These are phyloP conservation scores for Amiota communis DNA, from an alignment of 2,888 invertebrate genomes.

Conservation along the genomic window DNA sequence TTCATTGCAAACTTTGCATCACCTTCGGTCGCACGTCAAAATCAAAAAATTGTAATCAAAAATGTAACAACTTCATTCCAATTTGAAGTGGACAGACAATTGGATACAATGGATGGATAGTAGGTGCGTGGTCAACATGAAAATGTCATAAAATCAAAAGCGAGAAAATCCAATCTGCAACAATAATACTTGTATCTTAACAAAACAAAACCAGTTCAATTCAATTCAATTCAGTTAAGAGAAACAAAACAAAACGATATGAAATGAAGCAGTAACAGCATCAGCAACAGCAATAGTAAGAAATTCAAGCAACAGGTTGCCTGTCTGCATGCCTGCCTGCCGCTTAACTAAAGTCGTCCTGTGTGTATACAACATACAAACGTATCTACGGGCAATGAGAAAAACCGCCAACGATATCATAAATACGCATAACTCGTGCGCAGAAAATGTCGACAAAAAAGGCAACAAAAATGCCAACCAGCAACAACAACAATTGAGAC, in stretches of 20 bases:
- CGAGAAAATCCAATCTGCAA: slow-evolving; percentile 14
- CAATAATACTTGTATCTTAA: background rate
- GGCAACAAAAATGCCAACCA: slow-evolving; percentile 58
- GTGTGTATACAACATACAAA: slow-evolving; percentile 1
- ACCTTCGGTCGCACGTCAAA: slow-evolving; percentile 55
- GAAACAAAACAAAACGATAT: slow-evolving; percentile 38
- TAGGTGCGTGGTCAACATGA: slow-evolving; percentile 66
- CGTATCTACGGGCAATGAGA: slow-evolving; percentile 42
- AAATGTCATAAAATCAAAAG: slow-evolving; percentile 57
- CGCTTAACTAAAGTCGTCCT: background rate
- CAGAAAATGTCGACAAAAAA: slow-evolving; percentile 65
- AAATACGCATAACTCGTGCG: slow-evolving; percentile 68
- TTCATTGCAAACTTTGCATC: slow-evolving; percentile 53
- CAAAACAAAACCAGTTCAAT: slow-evolving; percentile 43
- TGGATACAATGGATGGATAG: slow-evolving; percentile 46
- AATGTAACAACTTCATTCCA: slow-evolving; percentile 62
- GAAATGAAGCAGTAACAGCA: slow-evolving; percentile 41
- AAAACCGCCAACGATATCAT: slow-evolving; percentile 54
- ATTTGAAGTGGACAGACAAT: no score
- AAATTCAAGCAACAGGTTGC: slow-evolving; percentile 61
- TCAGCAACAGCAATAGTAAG: slow-evolving; percentile 30
- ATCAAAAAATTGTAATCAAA: slow-evolving; percentile 54
- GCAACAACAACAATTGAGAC: slow-evolving; percentile 50
- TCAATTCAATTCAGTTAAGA: slow-evolving; percentile 16
- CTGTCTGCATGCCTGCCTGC: slow-evolving; percentile 31